Evolutionary conservation across 2,113 vertebrate species (phyloP).

Genomic region (Ginglymostoma cirratum): DNA sequence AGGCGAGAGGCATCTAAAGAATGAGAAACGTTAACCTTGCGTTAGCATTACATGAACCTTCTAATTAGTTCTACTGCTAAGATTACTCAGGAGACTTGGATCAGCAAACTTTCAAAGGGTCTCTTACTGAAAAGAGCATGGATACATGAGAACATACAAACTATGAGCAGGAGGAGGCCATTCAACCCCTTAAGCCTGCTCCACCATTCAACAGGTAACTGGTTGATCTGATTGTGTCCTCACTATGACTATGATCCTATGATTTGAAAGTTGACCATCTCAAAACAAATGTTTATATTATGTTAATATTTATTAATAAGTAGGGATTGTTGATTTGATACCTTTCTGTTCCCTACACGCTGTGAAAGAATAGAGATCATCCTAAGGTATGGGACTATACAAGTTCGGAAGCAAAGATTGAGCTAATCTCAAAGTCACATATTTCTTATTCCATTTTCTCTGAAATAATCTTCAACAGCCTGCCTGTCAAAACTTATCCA

Average conservation of each 20-base stretch:
- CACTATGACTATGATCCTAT: background rate
- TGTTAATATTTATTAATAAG: background rate
- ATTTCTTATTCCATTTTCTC: background rate
- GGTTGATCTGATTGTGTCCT: no score
- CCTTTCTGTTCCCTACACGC: background rate
- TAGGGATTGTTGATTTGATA: background rate
- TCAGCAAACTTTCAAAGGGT: background rate
- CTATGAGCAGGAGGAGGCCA: no score
- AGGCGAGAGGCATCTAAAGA: background rate
- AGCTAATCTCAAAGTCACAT: background rate
- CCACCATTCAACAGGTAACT: no score
- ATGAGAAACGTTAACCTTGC: background rate
- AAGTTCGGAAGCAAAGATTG: background rate
- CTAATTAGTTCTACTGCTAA: background rate
- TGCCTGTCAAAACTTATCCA: background rate
- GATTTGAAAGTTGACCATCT: background rate
- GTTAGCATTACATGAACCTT: background rate
- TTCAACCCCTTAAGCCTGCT: no score
- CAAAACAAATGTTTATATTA: background rate
- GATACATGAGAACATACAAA: no score
- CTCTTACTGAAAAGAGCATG: background rate
- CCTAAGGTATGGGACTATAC: background rate
- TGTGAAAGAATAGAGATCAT: background rate
- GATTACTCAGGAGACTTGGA: background rate
- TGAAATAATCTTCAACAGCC: background rate